Base-by-base conservation (phyloP, 2,888 invertebrate species). In the Caenorhabditis drosophilae region DNA sequence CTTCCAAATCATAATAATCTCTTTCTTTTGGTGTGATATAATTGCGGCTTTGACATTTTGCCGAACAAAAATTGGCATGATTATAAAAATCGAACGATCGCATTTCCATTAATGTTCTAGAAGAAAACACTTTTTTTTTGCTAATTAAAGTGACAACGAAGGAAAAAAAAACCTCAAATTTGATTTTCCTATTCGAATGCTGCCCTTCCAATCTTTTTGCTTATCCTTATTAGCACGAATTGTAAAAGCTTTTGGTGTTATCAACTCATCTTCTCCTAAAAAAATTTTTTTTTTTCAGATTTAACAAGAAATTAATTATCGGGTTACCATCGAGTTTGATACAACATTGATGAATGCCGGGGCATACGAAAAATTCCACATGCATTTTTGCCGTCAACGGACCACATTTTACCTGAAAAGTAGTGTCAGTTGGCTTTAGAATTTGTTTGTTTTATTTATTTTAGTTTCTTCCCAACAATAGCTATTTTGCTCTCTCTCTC, bases 171-270 rank as follows among this genome's bases (percentile, higher is more conserved):
- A 76, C 76, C 77, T 54, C 38, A 80, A 63, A 62, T 82, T 82
- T 25, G 77, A 76, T 16, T 80, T 79, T 49, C 83, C 82, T 27
- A 85, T 82, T 51, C 85, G 75, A 34, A 85, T 84, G 26, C 85
- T 84, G 68, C 85, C 85, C 67, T 85, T 85, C 85, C 85, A 85
- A 70, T 85, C 85, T 67, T 85, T 85, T 46, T 85, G 82, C 58
- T 83, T 84, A 46, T 85, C 84, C 64, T 86, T 86, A 50, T 84
- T 84, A 11, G 85, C 85, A 58, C 84, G 77, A 1, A 85, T 80
- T 27, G 84, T 84, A 69, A 85, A 85, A 48, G 82, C 80, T 51
- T 85, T 85, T 9, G 85, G 85, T 22, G 84, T 83, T 49, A 85
- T 81, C 69, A 85, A 78, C 41, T 77, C 73, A 15, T 45, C 46